Evolutionary conservation across 2,113 vertebrate genomes (phyloP), one percentile per base, ranked within the genome.

Genomic region (Lamprotornis superbus): DNA sequence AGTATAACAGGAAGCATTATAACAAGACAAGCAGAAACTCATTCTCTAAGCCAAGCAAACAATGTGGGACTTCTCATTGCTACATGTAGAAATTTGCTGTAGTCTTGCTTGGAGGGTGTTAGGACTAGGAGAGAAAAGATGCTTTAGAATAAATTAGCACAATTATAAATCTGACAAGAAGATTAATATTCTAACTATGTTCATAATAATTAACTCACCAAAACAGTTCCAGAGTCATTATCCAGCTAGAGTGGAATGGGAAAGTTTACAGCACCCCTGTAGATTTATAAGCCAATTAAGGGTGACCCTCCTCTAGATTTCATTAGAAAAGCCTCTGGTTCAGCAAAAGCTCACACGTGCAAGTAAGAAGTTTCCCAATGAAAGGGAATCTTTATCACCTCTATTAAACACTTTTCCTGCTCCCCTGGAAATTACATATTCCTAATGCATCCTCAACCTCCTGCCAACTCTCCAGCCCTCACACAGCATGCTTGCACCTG

Each of bases 231-330:
- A 95, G 71, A 88, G 70, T 94, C 92, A 81, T 92, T 94, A 95
- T 59, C 90, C 56, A 90, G 68, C 52, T 68, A 74, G 44, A 67
- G 56, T 56, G 46, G 83, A 96, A 90, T 64, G 23, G 71, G 73
- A 86, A 95, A 93, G 69, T 95, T 96, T 96, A 95, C 79, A 61
- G 60, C 83, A 75, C 76, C 87, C 83, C 88, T 89, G 71, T 64
- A 94, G 95, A 95, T 97, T 96, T 95, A 94, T 88, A 95, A 94
- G 73, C 56, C 90, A 96, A 93, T 96, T 96, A 95, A 93, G 52
- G 82, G 25, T 63, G 76, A 93, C 90, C 83, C 90, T 95, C 78
- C 87, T 85, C 79, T 35, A 49, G 64, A 64, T 88, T 94, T 91
- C 90, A 94, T 94, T 94, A 90, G 40, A 93, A 93, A 96, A 95